Base-by-base conservation (phyloP, 1,140 invertebrate species). In the Gerris buenoi region DNA sequence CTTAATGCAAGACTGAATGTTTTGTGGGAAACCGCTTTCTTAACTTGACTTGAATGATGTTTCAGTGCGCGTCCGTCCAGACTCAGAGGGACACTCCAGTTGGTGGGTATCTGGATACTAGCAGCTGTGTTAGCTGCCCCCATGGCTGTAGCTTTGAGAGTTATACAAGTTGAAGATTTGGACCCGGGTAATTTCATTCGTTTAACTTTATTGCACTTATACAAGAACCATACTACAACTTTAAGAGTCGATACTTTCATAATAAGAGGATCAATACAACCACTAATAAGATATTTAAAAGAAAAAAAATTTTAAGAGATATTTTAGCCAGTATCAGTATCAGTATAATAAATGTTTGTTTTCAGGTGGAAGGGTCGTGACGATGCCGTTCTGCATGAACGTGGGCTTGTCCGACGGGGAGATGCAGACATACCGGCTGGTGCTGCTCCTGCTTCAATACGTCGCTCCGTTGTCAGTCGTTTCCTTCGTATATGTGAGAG, bases 391-490 rank as follows among this genome's bases (percentile, higher is more conserved):
- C 71, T 87, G 85, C 69, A 71, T 74, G 56, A 83, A 84, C 70
- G 77, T 78, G 2, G 80, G 81, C 65, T 73, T 87, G 1, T 78
- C 81, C 1, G 74, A 79, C 0, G 71, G 76, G 18, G 75, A 80
- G 18, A 79, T 86, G 77, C 74, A 79, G 68, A 76, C 76, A 0
- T 86, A 86, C 74, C 73, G 80, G 2, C 78, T 81, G 23, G 71
- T 81, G 0, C 73, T 88, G 59, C 81, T 86, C 1, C 73, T 77
- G 5, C 74, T 83, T 2, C 86, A 91, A 79, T 93, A 91, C 76
- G 76, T 90, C 46, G 83, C 87, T 26, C 89, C 89, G 1, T 79
- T 91, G 27, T 81, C 82, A 65, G 83, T 91, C 63, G 91, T 93
- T 72, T 86, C 84, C 25, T 88, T 84, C 71, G 88, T 88, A 1